phyloP scores from a whole-genome alignment of 2,888 invertebrate species.

The Nephrotoma flavescens region DNA sequence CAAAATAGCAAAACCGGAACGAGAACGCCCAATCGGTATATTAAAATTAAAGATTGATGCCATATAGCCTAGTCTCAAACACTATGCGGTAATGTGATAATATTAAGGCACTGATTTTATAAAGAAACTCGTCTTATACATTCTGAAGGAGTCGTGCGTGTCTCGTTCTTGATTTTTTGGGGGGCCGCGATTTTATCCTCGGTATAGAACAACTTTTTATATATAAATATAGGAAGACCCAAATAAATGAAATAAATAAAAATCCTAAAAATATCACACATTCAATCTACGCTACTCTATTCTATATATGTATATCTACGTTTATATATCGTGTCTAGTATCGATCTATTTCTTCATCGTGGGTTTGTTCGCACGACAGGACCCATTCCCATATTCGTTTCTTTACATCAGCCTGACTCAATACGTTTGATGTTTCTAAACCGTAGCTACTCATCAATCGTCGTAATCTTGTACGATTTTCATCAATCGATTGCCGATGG shows the following conservation, averaged over 20 bases:
- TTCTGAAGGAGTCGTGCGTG: background rate
- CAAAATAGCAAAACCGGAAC: background rate
- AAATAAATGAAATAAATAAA: background rate
- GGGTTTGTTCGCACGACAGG: conserved; percentile 36
- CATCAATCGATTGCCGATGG: conserved; percentile 33
- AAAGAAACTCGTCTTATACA: background rate
- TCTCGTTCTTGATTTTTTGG: background rate
- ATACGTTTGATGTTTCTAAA: conserved; percentile 38
- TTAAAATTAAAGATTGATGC: background rate
- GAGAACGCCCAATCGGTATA: background rate
- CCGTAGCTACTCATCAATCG: conserved; percentile 43
- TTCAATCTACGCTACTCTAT: background rate
- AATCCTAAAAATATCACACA: background rate
- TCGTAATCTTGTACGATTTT: conserved; percentile 37
- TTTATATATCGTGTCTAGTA: conserved; percentile 6
- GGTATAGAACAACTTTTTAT: background rate
- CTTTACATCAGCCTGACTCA: conserved; percentile 44
- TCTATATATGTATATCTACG: background rate
- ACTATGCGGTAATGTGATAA: background rate
- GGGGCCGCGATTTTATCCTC: background rate
- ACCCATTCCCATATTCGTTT: conserved; percentile 52
- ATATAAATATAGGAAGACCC: background rate
- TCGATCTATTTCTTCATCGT: conserved; percentile 21
- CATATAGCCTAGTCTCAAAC: background rate
- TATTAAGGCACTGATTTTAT: background rate